A percentile compares a stretch with the other conserved stretches of the same genome.
Conservation (phyloP, 92 coral and sea anemone species). For the Epizoanthus rinbou region DNA sequence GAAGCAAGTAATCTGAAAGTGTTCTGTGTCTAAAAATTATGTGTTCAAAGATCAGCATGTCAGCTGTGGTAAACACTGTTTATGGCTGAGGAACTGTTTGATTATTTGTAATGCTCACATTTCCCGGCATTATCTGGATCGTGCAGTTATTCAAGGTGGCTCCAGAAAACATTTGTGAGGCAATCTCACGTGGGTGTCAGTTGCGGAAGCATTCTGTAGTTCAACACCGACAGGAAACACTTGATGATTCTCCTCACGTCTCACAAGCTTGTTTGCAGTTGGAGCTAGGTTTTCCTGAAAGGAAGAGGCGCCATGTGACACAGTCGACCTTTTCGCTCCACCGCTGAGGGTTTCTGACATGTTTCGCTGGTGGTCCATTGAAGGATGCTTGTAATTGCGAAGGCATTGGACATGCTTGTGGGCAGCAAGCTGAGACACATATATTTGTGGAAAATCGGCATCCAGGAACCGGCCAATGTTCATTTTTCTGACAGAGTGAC, state of each 20-base stretch:
- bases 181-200: background rate
- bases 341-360: background rate
- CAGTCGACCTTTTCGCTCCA: no score
- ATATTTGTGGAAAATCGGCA: slow-evolving; percentile 3
- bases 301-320: background rate
- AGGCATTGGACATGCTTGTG: slow-evolving; percentile 4
- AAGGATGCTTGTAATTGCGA: no score
- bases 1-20: slow-evolving; percentile 14
- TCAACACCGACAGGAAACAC: background rate
- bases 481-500: no score
- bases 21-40: slow-evolving; percentile 8
- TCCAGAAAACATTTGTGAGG: background rate
- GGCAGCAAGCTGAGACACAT: background rate
- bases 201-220: background rate
- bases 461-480: background rate
- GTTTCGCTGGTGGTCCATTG: no score
- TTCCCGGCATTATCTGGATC: slow-evolving; percentile 14
- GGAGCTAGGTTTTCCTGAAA: background rate
- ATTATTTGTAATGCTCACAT: background rate
- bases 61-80: slow-evolving; percentile 8
- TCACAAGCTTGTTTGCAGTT: background rate
- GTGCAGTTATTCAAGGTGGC: background rate
- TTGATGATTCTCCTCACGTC: slow-evolving; percentile 4
- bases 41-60: slow-evolving; percentile 6
- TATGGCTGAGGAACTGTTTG: no score